A percentile compares a stretch with the other conserved stretches of the same genome.
These are phyloP conservation scores for Diachasmimorpha longicaudata DNA, from an alignment of 1,140 invertebrate species.

Conservation along the genomic window DNA sequence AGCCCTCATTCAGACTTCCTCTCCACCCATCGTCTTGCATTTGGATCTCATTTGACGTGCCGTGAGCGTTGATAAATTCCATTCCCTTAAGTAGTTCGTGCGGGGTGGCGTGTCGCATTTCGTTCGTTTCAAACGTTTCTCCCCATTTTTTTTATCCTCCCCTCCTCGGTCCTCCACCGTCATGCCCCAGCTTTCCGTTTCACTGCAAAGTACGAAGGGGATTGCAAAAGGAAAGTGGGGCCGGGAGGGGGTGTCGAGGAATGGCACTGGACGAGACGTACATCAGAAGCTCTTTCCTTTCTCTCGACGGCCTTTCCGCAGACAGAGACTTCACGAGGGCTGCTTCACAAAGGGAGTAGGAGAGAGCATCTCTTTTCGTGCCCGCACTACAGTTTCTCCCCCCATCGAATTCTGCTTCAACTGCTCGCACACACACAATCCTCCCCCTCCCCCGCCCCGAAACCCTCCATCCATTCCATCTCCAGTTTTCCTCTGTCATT, in stretches of 20 bases:
- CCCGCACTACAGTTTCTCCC: conserved; percentile 3
- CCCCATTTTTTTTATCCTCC: not conserved
- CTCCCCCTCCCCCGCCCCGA: not conserved
- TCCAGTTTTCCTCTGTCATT: conserved; percentile 26
- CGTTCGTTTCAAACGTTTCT: conserved; percentile 32
- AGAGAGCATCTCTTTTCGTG: not conserved
- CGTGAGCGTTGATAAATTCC: conserved; percentile 45
- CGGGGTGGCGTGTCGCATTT: conserved; percentile 40
- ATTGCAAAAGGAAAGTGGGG: conserved; percentile 14
- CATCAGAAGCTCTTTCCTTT: conserved; percentile 2
- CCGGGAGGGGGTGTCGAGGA: not conserved
- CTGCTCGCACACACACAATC: conserved; percentile 27
- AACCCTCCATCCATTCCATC: conserved; percentile 18
- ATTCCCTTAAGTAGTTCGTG: conserved; percentile 42
- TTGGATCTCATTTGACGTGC: conserved; percentile 45
- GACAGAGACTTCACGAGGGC: not conserved
- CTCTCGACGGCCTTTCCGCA: not conserved
- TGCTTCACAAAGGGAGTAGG: not conserved
- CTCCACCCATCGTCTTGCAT: conserved; percentile 37
- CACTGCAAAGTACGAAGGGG: conserved; percentile 3
- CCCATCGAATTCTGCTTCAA: conserved; percentile 10
- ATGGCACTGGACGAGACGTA: not conserved
- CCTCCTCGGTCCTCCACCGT: not conserved
- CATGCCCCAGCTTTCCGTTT: not conserved
- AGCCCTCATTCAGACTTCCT: not conserved